These are phyloP conservation scores for Tympanuchus pallidicinctus DNA, from an alignment of 2,113 vertebrate genomes.

Conservation along the genomic window DNA sequence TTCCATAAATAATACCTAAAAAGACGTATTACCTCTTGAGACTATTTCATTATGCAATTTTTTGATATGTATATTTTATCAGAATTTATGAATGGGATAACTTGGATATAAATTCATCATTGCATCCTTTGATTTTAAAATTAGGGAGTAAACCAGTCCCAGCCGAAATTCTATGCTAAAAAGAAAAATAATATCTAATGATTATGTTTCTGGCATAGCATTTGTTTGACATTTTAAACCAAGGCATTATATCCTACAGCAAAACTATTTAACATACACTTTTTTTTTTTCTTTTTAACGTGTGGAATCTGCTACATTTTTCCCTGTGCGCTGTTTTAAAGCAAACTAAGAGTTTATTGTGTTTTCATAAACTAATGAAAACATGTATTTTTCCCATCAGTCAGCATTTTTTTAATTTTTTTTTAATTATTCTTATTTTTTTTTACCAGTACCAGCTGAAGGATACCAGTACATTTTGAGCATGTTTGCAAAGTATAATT, in stretches of 20 bases:
- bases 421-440: background rate
- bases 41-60: conserved; percentile 13
- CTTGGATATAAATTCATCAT: background rate
- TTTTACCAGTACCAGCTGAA: background rate
- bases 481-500: background rate
- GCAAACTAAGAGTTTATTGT: conserved; percentile 28
- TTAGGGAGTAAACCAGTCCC: background rate
- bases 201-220: conserved; percentile 30
- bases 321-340: conserved; percentile 23
- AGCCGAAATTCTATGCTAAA: conserved; percentile 28
- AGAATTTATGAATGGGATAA: background rate
- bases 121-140: conserved; percentile 23
- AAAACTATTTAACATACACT: conserved; percentile 35
- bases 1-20: conserved; percentile 9
- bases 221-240: conserved; percentile 36
- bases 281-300: conserved; percentile 53
- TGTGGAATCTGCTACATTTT: conserved; percentile 26
- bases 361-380: conserved; percentile 39
- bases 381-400: background rate
- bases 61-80: background rate
- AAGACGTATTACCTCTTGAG: background rate
- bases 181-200: conserved; percentile 20
- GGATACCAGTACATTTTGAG: conserved; percentile 25
- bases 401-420: background rate
- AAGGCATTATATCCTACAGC: conserved; percentile 24